A percentile compares a stretch with the other conserved stretches of the same genome.
Evolutionary conservation across 2,888 invertebrate genomes (phyloP).

Genomic region (Suillia variegata): DNA sequence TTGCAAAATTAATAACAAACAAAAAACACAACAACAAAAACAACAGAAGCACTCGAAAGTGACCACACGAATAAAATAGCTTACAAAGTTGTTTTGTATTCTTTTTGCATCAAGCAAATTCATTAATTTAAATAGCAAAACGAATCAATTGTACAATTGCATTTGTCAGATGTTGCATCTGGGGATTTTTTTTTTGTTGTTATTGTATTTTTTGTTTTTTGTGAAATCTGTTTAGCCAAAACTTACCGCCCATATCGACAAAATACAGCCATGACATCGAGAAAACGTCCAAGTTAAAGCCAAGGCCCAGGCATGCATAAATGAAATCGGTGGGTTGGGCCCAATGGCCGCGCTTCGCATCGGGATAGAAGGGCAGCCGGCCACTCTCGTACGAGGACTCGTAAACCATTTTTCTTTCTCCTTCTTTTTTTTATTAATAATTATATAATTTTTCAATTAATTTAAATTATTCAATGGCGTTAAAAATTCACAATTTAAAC

Average conservation of each 20-base stretch:
- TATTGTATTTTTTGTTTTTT: too few species aligned
- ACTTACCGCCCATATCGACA: slow-evolving; percentile 50
- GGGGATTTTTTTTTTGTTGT: too few species aligned
- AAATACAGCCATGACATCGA: slow-evolving; percentile 65
- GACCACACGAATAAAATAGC: too few species aligned
- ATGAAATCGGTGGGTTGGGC: slow-evolving; percentile 76
- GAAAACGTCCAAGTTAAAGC: slow-evolving; percentile 80
- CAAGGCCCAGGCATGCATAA: slow-evolving; percentile 78
- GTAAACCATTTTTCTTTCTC: slow-evolving; percentile 43
- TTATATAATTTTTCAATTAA: background rate
- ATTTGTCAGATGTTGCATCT: too few species aligned
- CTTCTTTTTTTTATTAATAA: background rate
- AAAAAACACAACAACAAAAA: too few species aligned
- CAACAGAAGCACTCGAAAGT: too few species aligned
- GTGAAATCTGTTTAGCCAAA: too few species aligned
- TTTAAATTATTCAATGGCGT: background rate
- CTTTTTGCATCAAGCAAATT: too few species aligned
- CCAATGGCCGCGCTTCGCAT: slow-evolving; percentile 69
- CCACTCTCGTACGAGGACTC: slow-evolving; percentile 55
- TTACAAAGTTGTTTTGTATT: too few species aligned
- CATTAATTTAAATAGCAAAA: too few species aligned
- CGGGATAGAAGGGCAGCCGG: slow-evolving; percentile 52
- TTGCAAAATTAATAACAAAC: too few species aligned
- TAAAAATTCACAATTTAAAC: background rate
- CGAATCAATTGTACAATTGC: too few species aligned